Evolutionary conservation across 2,113 vertebrate species (phyloP), one percentile per base, ranked within the genome.

Genomic region (Haliaeetus leucogaster): DNA sequence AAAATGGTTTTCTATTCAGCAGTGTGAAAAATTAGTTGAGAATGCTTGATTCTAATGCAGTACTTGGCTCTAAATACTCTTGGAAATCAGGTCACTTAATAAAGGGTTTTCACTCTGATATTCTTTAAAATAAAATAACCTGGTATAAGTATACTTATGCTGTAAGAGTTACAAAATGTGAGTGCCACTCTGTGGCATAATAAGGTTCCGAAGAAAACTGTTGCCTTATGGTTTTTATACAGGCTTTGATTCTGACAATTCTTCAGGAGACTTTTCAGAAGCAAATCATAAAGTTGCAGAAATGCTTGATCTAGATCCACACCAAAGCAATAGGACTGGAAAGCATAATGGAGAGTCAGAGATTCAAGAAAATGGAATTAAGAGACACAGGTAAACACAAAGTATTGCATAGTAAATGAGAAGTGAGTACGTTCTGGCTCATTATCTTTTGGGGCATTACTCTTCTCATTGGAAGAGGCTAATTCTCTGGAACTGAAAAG

Each of bases 221-320:
- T 61, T n/a, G 2, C 47, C 19, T 40, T 85, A 8, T 56, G 90
- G 45, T 72, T 95, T 95, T 95, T 45, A 11, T 36, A 6, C 98
- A 99, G 99, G 99, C 99, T 99, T 99, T 95, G 99, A 99, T 94
- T 99, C 99, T 2, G 99, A 99, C 70, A 99, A 99, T 98, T 99
- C 99, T 47, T 98, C 98, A 5, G 99, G 99, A 96, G 99, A 99
- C 36, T 98, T 98, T 90, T 99, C 99, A 18, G 99, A 99, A 97
- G 98, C 98, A 59, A 99, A 98, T 95, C 99, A 98, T 92, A 99
- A 99, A 97, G 98, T 93, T 58, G 52, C 96, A 25, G 97, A 98
- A 56, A 98, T 98, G 66, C 95, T 98, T 86, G 98, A 98, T 53
- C 77, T 95, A 85, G 97, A 98, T 77, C 77, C 96, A 53, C 97